Conservation (phyloP, 2,888 invertebrate genomes). For the Electrophaes corylata region DNA sequence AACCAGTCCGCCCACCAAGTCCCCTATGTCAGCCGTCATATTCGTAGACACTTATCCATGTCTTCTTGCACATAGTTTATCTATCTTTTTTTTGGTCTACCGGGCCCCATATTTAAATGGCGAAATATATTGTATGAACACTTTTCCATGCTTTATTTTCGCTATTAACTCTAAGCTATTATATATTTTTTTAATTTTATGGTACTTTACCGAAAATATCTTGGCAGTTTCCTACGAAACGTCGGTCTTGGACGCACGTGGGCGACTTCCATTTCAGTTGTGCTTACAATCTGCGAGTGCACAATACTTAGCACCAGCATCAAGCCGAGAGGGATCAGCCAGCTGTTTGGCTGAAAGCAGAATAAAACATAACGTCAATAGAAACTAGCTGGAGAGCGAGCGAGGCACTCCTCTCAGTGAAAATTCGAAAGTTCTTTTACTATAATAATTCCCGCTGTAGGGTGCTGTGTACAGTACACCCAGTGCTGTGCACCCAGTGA, state of each 20-base stretch:
- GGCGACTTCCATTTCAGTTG: slow-evolving; percentile 77
- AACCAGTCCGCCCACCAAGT: too few relatives aligned
- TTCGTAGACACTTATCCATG: too few relatives aligned
- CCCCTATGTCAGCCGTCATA: too few relatives aligned
- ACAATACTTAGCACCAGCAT: slow-evolving; percentile 78
- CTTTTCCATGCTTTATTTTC: background rate
- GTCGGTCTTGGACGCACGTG: slow-evolving; percentile 72
- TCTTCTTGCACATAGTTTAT: too few relatives aligned
- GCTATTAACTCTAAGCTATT: background rate
- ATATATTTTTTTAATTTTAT: background rate
- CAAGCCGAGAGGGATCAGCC: slow-evolving; percentile 73
- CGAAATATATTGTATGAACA: too few relatives aligned
- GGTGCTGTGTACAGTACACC: too few relatives aligned
- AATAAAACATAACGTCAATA: background rate
- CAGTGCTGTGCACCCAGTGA: too few relatives aligned
- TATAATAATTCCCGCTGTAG: too few relatives aligned
- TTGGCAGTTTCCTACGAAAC: slow-evolving; percentile 68
- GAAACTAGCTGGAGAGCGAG: background rate
- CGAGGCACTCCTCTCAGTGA: background rate
- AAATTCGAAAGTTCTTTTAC: too few relatives aligned
- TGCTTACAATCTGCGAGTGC: slow-evolving; percentile 81
- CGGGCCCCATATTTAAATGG: too few relatives aligned
- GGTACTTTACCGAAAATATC: slow-evolving; percentile 66
- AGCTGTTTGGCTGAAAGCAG: slow-evolving; percentile 67
- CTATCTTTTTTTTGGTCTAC: too few relatives aligned